Conservation (phyloP, 2,113 vertebrate species). For the Ceratotherium simum region DNA sequence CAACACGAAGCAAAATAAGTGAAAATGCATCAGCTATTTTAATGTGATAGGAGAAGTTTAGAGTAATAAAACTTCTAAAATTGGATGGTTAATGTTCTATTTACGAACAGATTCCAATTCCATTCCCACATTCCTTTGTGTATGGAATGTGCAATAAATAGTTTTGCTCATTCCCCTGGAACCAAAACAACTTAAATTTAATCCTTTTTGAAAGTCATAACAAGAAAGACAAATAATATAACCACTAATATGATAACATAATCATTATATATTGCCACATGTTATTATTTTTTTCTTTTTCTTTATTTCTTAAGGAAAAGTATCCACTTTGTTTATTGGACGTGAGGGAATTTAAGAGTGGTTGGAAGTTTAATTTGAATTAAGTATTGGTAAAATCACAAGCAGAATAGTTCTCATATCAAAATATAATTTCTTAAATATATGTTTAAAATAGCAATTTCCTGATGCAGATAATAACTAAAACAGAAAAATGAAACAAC, state of each 20-base stretch:
- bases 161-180: constrained; percentile 38
- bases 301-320: constrained; percentile 4
- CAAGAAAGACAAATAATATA: background rate
- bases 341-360: background rate
- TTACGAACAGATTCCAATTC: constrained; percentile 50
- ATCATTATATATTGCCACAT: background rate
- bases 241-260: background rate
- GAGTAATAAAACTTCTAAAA: constrained; percentile 54
- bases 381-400: constrained; percentile 17
- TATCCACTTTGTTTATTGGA: background rate
- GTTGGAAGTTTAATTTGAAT: background rate
- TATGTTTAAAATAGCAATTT: background rate
- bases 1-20: background rate
- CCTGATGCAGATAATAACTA: background rate
- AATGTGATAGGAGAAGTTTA: constrained; percentile 12
- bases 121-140: constrained; percentile 69
- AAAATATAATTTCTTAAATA: constrained; percentile 44
- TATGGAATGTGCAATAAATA: constrained; percentile 63
- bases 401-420: background rate
- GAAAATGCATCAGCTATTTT: background rate
- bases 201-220: constrained; percentile 28
- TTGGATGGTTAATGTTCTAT: constrained; percentile 64
- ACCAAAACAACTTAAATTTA: constrained; percentile 51
- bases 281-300: background rate
- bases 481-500: constrained; percentile 35